Evolutionary conservation across 2,113 vertebrate genomes (phyloP).

Genomic region (Macquaria ambigua): DNA sequence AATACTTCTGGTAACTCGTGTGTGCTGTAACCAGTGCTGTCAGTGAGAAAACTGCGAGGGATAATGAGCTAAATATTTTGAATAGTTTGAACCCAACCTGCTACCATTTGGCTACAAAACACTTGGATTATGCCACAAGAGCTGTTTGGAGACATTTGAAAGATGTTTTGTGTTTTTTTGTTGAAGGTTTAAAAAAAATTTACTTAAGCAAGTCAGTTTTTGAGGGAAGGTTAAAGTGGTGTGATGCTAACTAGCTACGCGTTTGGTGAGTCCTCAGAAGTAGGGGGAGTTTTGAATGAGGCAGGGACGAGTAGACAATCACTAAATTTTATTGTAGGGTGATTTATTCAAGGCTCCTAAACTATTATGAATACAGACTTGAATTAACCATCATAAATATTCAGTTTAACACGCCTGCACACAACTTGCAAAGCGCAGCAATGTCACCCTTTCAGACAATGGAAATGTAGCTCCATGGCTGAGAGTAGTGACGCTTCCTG

Average conservation of each 20-base stretch:
- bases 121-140: not conserved
- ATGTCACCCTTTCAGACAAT: not conserved
- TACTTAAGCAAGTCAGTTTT: not conserved
- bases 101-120: not conserved
- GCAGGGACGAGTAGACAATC: not conserved
- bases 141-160: not conserved
- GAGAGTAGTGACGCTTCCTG: not conserved
- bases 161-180: not conserved
- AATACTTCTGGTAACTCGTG: not conserved
- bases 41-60: not conserved
- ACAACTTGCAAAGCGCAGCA: not conserved
- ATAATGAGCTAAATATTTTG: not conserved
- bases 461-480: not conserved
- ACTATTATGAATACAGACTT: not conserved
- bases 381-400: not conserved
- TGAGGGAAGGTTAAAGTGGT: no score
- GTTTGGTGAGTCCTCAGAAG: not conserved
- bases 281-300: not conserved
- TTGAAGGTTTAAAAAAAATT: not conserved
- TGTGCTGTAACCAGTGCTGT: not conserved
- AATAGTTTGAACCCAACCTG: not conserved
- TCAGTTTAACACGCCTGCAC: not conserved
- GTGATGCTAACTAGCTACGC: no score
- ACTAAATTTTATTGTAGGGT: not conserved
- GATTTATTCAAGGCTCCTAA: not conserved